These are phyloP conservation scores for Trinorchestia longiramus DNA, from an alignment of 1,140 invertebrate genomes.

Conservation along the genomic window DNA sequence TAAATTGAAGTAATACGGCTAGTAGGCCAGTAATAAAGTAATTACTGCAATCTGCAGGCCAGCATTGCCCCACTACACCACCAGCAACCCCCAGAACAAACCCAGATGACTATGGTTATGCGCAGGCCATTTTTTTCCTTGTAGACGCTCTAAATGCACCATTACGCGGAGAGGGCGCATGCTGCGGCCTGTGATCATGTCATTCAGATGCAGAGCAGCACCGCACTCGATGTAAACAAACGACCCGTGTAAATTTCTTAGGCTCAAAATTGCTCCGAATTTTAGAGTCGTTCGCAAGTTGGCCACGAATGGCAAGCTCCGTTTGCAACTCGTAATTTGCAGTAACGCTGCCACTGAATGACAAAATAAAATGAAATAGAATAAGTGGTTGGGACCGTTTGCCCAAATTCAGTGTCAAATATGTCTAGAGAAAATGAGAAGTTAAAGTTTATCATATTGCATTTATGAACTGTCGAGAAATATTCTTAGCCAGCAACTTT, in stretches of 20 bases:
- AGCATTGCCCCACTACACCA: neutral
- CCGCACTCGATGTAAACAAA: neutral
- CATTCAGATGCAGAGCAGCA: neutral
- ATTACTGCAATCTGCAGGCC: neutral
- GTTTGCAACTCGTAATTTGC: neutral
- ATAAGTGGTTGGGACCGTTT: neutral
- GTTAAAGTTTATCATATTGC: neutral
- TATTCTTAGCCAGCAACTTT: neutral
- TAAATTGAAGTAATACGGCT: neutral
- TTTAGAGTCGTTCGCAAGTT: neutral
- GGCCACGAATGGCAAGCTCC: neutral
- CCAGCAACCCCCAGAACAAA: neutral
- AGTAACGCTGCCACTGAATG: neutral
- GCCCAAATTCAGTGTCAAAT: neutral
- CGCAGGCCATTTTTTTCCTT: neutral
- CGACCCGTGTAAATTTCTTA: constrained; percentile 7
- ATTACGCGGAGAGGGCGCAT: neutral
- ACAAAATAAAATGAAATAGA: neutral
- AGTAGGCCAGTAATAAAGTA: neutral
- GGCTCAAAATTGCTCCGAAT: neutral
- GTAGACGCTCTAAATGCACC: neutral
- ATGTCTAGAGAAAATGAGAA: neutral
- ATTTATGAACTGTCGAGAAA: neutral
- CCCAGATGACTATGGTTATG: neutral
- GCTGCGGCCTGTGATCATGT: neutral